Conservation (phyloP, 2,113 vertebrate genomes). For the Lota lota region DNA sequence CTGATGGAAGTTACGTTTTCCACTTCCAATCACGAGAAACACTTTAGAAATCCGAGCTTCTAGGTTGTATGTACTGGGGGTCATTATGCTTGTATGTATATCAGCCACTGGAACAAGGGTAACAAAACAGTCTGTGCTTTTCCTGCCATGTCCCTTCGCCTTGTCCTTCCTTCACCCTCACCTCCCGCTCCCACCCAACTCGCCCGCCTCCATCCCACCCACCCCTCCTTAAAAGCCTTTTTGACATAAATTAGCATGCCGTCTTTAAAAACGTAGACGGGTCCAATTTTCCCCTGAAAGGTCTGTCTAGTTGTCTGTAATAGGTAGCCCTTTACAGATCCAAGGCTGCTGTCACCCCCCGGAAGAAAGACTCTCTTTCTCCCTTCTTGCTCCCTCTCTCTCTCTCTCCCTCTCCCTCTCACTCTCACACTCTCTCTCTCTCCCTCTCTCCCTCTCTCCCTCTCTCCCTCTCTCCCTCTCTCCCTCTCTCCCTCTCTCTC, state of each 20-base stretch:
- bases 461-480: constrained; percentile 9
- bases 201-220: constrained; percentile 32
- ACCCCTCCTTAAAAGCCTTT: constrained; percentile 71
- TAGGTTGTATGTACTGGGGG: no score
- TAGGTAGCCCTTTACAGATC: constrained; percentile 89
- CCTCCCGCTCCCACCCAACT: constrained; percentile 2
- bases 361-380: constrained; percentile 42
- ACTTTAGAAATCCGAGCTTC: no score
- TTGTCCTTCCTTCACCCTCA: neutral
- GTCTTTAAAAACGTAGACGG: constrained; percentile 90
- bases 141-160: no score
- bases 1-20: no score
- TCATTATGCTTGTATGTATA: no score
- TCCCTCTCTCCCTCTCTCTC: constrained; percentile 53
- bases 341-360: constrained; percentile 77
- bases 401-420: constrained; percentile 49
- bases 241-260: constrained; percentile 95
- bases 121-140: no score
- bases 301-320: constrained; percentile 88
- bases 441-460: constrained; percentile 61
- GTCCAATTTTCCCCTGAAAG: constrained; percentile 94
- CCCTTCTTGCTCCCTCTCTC: constrained; percentile 7
- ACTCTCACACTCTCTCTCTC: constrained; percentile 39
- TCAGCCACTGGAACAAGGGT: no score
- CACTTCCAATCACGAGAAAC: no score